Base-by-base conservation (phyloP, 2,797 vertebrate genomes). In the Acanthis flammea region DNA sequence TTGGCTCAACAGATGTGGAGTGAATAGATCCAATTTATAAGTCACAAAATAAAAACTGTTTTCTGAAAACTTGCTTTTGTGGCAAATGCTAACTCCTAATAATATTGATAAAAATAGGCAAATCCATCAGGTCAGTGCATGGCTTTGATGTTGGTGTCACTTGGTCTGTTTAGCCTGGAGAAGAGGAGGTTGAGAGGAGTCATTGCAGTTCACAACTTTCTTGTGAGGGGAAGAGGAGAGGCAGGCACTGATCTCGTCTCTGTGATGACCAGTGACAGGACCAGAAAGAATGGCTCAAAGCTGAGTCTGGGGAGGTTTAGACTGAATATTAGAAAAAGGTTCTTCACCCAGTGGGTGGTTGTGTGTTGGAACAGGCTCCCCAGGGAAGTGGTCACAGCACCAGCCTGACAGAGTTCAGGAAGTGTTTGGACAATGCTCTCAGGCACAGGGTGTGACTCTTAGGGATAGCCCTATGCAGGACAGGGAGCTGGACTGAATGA, bases 201-300 rank as follows among this genome's bases (percentile, higher is more conserved):
- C 63, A 30, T 6, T 68, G 82, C 30, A 39, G 22, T 18, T 53
- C 21, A 7, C 30, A 63, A 5, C 12, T 30, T 63, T 15, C 44
- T 66, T 0, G 0, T 42, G 22, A 57, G 31, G 7, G 5, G 17
- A 25, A 33, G 21, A 17, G 33, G 13, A 53, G 11, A 7, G 28
- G 3, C 47, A 53, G 30, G 5, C 72, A 25, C 23, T 17, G 16
- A 39, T 60, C 33, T 45, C 19, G 75, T 1, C 54, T 85, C 54
- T 61, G 24, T 47, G 45, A 6, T 75, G 28, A 4, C 12, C 37
- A 31, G 37, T 22, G 39, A 14, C 13, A 24, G 24, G 53, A 21
- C 9, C 6, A 6, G 10, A 68, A 16, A 7, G 7, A 68, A 30
- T 22, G 21, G 19, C 14, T 16, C 35, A n/a, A 39, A 61, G 1